Base-by-base conservation (phyloP, 2,888 invertebrate genomes). In the Dicyrtomina minuta region DNA sequence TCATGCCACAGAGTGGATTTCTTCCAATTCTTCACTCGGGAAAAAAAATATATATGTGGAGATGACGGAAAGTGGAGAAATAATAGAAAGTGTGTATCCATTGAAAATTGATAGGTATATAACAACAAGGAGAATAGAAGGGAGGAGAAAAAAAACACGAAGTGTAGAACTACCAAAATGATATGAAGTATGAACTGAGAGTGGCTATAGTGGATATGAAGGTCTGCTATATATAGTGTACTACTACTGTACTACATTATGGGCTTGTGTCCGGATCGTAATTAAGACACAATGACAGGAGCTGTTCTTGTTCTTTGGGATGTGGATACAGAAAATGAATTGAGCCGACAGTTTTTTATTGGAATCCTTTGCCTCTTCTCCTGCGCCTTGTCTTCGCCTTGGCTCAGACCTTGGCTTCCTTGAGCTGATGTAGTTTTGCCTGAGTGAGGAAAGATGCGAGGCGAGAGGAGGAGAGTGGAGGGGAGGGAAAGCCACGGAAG, bases 251-350 rank as follows among this genome's bases (percentile, higher is more conserved):
- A n/a, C n/a, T n/a, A n/a, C n/a, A n/a, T n/a, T n/a, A 33, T 33
- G 33, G 33, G 33, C 33, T 33, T 33, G 33, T 33, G 33, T 33
- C 33, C 33, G 33, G 33, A 46, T 17, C 49, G 58, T 68, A 68
- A 68, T 61, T 68, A 68, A 68, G 61, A 61, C 51, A 68, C 51
- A 60, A 61, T 61, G 61, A 61, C 61, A 68, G 60, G 53, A 41
- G 51, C 15, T 62, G 44, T 62, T 46, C 46, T 24, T 43, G 26
- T 49, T 56, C 56, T 44, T 22, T 24, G 49, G 51, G 62, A 44
- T 22, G 41, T 33, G 22, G 62, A 62, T 41, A 41, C n/a, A 33
- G 27, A 59, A 20, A 20, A 59, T 13, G 59, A 59, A 17, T 44
- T 49, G 49, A 56, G 39, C 49, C 46, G 51, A 60, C 59, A 60